Conservation (phyloP, 2,797 vertebrate species). For the Girardinus metallicus region DNA sequence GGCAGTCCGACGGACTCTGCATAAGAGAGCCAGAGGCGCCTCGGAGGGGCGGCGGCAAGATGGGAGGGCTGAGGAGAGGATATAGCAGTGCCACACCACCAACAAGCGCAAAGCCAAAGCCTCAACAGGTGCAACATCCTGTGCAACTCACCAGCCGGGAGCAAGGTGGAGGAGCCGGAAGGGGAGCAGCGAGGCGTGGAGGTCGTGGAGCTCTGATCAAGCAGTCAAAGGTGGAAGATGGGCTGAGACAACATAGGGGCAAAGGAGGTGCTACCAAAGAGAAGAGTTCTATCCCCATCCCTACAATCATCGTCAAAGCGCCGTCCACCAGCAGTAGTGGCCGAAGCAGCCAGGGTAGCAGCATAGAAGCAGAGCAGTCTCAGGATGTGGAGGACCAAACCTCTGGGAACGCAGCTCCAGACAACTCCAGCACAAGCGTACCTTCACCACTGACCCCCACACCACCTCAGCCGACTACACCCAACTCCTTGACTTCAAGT, state of each 20-base stretch:
- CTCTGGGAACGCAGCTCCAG: constrained; percentile 48
- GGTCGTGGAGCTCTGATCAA: constrained; percentile 90
- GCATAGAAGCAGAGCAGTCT: constrained; percentile 84
- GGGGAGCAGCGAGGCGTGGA: constrained; percentile 69
- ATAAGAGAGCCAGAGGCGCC: constrained; percentile 72
- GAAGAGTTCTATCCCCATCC: constrained; percentile 92
- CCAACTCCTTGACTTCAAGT: constrained; percentile 57
- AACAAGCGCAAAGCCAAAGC: constrained; percentile 76
- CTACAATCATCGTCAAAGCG: constrained; percentile 94
- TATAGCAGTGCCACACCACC: constrained; percentile 83
- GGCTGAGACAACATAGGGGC: constrained; percentile 68
- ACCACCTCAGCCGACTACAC: constrained; percentile 60
- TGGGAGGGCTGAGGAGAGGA: constrained; percentile 81
- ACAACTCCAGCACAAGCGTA: constrained; percentile 61
- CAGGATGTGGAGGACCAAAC: constrained; percentile 64
- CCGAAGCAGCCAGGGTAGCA: constrained; percentile 93
- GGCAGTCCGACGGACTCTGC: constrained; percentile 70
- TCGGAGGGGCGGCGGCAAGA: constrained; percentile 79
- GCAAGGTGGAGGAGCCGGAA: constrained; percentile 61
- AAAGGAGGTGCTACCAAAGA: constrained; percentile 79
- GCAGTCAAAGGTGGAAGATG: constrained; percentile 89
- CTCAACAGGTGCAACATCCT: constrained; percentile 68
- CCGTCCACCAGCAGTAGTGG: constrained; percentile 96
- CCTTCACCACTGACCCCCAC: constrained; percentile 71
- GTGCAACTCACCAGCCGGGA: constrained; percentile 55